Evolutionary conservation across 2,113 vertebrate genomes (phyloP).

Genomic region (Leptobrachium ailaonicum): DNA sequence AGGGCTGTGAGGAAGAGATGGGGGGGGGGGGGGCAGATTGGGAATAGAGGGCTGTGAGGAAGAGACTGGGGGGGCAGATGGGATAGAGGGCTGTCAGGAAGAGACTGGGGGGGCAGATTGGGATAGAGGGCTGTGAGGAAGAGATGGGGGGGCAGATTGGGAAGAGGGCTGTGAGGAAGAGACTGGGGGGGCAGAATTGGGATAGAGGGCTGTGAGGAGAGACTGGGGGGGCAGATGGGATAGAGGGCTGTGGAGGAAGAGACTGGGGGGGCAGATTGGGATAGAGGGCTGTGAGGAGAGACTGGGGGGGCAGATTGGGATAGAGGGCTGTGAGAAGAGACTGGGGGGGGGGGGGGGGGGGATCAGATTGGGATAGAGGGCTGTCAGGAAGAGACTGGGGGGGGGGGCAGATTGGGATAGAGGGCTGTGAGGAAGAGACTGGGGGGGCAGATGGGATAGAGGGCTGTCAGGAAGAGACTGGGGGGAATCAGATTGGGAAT

Average conservation of each 20-base stretch:
- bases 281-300: no score
- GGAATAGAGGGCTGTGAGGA: background rate
- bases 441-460: no score
- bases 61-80: background rate
- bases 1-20: background rate
- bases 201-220: no score
- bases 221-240: no score
- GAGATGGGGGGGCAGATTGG: background rate
- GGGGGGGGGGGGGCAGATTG: no score
- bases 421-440: no score
- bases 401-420: no score
- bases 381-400: background rate
- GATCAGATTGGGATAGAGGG: background rate
- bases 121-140: background rate
- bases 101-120: background rate
- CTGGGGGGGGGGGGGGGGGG: background rate
- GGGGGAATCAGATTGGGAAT: background rate
- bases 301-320: no score
- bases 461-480: background rate
- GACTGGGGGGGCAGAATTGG: background rate
- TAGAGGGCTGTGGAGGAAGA: no score
- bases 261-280: no score
- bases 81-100: no score
- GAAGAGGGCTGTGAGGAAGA: background rate
- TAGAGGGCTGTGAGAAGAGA: no score